phyloP scores from a whole-genome alignment of 2,797 vertebrate species.

The Pseudomugil gertrudae region DNA sequence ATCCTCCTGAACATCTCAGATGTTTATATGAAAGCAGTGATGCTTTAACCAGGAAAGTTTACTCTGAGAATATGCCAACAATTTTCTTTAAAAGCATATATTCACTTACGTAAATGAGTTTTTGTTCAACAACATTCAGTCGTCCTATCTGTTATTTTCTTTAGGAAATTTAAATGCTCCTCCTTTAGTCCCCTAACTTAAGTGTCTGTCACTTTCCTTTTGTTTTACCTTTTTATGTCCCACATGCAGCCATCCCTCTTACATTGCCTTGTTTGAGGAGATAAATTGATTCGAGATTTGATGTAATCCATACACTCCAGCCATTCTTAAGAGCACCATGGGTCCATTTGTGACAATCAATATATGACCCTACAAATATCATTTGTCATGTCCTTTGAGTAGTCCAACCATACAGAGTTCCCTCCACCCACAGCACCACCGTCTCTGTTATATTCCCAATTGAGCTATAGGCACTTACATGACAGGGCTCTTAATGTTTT shows the following conservation, averaged over 20 bases:
- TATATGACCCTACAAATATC: conserved; percentile 83
- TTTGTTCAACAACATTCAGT: too few species aligned
- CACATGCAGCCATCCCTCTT: conserved; percentile 29
- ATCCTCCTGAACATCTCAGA: too few species aligned
- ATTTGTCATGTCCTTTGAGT: conserved; percentile 72
- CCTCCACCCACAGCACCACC: conserved; percentile 35
- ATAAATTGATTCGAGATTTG: conserved; percentile 67
- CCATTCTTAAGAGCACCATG: conserved; percentile 79
- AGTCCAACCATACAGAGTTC: conserved; percentile 47
- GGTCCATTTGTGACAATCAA: conserved; percentile 81
- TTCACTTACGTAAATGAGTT: too few species aligned
- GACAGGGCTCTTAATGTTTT: conserved; percentile 60
- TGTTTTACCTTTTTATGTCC: conserved; percentile 29
- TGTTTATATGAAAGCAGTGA: too few species aligned
- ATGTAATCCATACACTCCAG: conserved; percentile 68
- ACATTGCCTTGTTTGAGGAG: conserved; percentile 50
- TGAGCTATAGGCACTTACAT: conserved; percentile 59
- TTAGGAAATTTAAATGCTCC: not conserved
- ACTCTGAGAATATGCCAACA: too few species aligned
- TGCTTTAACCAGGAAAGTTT: too few species aligned
- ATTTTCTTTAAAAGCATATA: too few species aligned
- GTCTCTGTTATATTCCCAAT: conserved; percentile 49
- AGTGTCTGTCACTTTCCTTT: not conserved
- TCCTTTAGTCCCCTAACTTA: not conserved
- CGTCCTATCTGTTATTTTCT: not conserved